phyloP scores from a whole-genome alignment of 2,797 vertebrate genomes.

The Micropoecilia bifurca region DNA sequence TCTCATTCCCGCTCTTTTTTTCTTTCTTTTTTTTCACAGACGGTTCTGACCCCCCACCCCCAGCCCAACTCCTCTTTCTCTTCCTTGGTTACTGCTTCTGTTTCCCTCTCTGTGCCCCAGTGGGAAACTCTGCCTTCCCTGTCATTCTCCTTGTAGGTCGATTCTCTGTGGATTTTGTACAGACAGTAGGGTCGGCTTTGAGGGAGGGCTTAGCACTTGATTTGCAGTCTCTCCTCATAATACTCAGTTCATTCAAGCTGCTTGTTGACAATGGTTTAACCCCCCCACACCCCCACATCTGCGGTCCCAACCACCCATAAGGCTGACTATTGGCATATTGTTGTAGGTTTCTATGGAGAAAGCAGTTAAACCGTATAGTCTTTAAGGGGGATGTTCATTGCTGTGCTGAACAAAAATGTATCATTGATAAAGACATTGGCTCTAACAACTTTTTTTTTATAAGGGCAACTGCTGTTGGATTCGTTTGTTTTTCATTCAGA shows the following conservation, averaged over 20 bases:
- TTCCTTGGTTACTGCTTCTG: constrained; percentile 53
- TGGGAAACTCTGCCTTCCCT: constrained; percentile 62
- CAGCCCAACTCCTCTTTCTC: not conserved
- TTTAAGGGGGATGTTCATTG: constrained; percentile 3
- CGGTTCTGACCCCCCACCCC: constrained; percentile 13
- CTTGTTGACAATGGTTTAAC: constrained; percentile 51
- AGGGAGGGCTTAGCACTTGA: constrained; percentile 68
- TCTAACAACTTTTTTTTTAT: not conserved
- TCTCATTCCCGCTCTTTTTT: constrained; percentile 66
- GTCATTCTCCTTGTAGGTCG: constrained; percentile 52
- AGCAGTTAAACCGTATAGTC: constrained; percentile 56
- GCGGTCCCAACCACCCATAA: constrained; percentile 55
- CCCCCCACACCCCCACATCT: constrained; percentile 38
- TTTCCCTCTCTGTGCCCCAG: constrained; percentile 53
- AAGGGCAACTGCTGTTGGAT: not conserved
- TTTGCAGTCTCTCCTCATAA: constrained; percentile 69
- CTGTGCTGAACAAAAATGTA: constrained; percentile 14
- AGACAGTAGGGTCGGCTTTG: constrained; percentile 56
- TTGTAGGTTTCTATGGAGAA: constrained; percentile 73
- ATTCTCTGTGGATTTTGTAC: constrained; percentile 60
- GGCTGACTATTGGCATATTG: constrained; percentile 56
- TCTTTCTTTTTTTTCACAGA: not conserved
- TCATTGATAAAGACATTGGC: not conserved
- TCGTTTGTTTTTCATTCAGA: not conserved
- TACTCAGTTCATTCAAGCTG: constrained; percentile 60